These are phyloP conservation scores for Chlorodrepanis virens DNA, from an alignment of 2,113 vertebrate genomes.

Conservation along the genomic window DNA sequence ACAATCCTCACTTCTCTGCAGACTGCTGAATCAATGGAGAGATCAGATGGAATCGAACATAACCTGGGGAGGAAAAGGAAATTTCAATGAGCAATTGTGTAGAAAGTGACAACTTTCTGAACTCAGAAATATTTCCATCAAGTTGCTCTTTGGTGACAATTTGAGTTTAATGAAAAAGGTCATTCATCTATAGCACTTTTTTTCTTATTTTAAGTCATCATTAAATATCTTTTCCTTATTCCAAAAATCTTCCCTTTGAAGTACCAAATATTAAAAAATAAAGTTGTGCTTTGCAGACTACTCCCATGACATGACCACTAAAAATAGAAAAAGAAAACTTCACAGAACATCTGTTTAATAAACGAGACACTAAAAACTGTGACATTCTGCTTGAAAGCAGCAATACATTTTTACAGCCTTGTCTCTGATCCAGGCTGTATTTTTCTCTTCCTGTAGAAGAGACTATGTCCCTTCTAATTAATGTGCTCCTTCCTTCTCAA, in stretches of 20 bases:
- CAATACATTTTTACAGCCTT: not conserved
- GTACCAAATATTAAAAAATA: not conserved
- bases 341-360: not conserved
- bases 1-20: constrained; percentile 86
- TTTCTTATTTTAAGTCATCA: not conserved
- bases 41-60: constrained; percentile 91
- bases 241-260: not conserved
- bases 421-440: not conserved
- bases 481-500: not conserved
- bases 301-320: not conserved
- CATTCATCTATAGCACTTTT: not conserved
- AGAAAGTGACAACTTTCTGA: not conserved
- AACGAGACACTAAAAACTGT: not conserved
- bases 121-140: not conserved
- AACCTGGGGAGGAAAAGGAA: constrained; percentile 76
- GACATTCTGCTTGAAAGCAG: not conserved
- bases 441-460: not conserved
- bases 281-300: not conserved
- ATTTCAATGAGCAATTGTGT: not conserved
- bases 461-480: not conserved
- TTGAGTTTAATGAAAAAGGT: not conserved
- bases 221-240: not conserved
- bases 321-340: not conserved
- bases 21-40: constrained; percentile 90
- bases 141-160: not conserved